phyloP scores from a whole-genome alignment of 2,888 invertebrate genomes.

The Chesias legatella region DNA sequence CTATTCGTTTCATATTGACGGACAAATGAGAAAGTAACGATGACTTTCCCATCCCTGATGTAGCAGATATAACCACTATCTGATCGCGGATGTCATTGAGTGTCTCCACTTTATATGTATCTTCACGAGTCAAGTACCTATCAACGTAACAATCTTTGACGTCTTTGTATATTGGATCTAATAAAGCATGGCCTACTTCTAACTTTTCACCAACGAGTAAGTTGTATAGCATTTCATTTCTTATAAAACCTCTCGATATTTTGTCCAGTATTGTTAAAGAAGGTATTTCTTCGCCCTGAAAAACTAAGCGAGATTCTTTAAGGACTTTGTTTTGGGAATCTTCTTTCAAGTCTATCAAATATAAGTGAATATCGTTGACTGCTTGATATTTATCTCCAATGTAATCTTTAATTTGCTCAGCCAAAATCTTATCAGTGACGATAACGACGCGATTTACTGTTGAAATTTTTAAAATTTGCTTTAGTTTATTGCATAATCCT shows the following conservation, averaged over 20 bases:
- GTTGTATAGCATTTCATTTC: conserved; percentile 30
- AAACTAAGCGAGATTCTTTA: conserved; percentile 27
- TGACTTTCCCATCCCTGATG: conserved; percentile 41
- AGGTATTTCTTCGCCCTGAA: conserved; percentile 35
- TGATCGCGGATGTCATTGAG: conserved; percentile 34
- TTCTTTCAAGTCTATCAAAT: conserved; percentile 28
- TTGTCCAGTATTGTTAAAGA: conserved; percentile 31
- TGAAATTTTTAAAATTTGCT: conserved; percentile 28
- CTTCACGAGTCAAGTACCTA: conserved; percentile 27
- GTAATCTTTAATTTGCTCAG: conserved; percentile 17
- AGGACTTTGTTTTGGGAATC: conserved; percentile 32
- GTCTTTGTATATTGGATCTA: conserved; percentile 32
- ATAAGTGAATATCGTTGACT: conserved; percentile 28
- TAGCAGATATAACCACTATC: conserved; percentile 34
- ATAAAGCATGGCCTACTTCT: conserved; percentile 35
- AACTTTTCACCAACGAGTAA: conserved; percentile 34
- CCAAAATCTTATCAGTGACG: conserved; percentile 29
- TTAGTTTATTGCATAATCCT: conserved; percentile 31
- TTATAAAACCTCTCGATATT: conserved; percentile 28
- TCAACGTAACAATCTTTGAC: conserved; percentile 34
- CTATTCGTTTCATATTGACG: conserved; percentile 33
- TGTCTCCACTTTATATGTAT: conserved; percentile 29
- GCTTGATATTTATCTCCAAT: conserved; percentile 13
- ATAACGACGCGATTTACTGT: conserved; percentile 31
- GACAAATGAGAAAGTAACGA: conserved; percentile 39